phyloP scores from a whole-genome alignment of 2,113 vertebrate species.

The Dolichallabes microphthalmus region DNA sequence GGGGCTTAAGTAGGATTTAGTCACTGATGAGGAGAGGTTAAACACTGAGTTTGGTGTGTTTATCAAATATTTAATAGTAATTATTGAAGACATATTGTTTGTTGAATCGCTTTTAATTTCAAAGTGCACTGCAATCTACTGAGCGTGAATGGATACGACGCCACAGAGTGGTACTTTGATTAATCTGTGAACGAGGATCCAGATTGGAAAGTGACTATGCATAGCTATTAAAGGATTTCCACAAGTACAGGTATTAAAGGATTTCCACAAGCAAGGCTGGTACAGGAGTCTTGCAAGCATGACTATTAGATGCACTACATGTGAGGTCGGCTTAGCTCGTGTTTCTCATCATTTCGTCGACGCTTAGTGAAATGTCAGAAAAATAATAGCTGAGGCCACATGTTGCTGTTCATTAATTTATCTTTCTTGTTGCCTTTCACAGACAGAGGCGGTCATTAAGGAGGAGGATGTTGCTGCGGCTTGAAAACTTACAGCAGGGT shows the following conservation, averaged over 20 bases:
- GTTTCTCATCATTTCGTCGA: neutral
- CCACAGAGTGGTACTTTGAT: neutral
- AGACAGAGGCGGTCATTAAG: slow-evolving; percentile 36
- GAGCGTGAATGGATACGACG: neutral
- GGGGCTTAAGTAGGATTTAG: neutral
- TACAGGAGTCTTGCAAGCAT: neutral
- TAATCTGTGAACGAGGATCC: neutral
- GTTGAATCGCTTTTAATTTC: neutral
- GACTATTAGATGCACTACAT: neutral
- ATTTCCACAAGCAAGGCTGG: neutral
- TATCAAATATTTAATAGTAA: neutral
- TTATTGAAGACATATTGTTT: neutral
- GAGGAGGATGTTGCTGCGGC: slow-evolving; percentile 13
- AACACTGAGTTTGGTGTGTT: neutral
- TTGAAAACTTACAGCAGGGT: neutral
- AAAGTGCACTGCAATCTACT: neutral
- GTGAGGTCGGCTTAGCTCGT: neutral
- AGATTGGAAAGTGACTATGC: neutral
- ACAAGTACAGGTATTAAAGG: neutral
- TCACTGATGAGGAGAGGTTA: neutral
- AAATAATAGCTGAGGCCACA: neutral
- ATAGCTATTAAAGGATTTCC: neutral
- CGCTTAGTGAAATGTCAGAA: slow-evolving; percentile 16
- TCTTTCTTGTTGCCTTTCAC: slow-evolving; percentile 23
- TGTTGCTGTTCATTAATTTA: slow-evolving; percentile 18